Evolutionary conservation across 2,888 invertebrate genomes (phyloP), one percentile per base, ranked within the genome.

Genomic region (Eristalis arbustorum): DNA sequence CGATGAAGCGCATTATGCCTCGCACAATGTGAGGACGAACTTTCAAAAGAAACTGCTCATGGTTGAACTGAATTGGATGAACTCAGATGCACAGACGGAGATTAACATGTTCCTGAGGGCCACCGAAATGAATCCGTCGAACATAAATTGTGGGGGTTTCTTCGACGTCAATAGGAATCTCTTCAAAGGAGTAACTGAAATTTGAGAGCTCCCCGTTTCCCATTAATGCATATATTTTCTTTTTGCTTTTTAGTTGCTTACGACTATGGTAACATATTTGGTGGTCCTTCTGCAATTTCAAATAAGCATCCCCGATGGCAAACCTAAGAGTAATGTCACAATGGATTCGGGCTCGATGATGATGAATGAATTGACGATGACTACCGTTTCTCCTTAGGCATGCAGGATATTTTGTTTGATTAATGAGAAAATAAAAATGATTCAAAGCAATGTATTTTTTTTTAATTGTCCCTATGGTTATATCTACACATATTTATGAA

Each of bases 11-110:
- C 96, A 96, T 90, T 95, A 95, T 89, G 96, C 96, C 4, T 95
- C 96, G 0, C 95, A 95, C 89, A 95, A 95, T 91, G 96, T 95
- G 91, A 94, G 95, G 69, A 95, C 95, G 0, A 95, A 95, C 91
- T 96, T 96, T 89, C 96, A 96, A 91, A 96, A 96, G 92, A 96
- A 96, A 89, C 92, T 96, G 13, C 91, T 96, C 1, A 94, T 96
- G 93, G 96, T 96, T 1, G 96, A 96, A 90, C 90, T 96, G 3
- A 95, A 95, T 1, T 96, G 96, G 96, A 96, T 96, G 95, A 96
- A 96, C 89, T 94, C 95, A 0, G 96, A 96, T 89, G 96, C 96
- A 0, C 96, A 96, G 91, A 95, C 96, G 10, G 96, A 96, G 91
- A 95, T 96, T 34, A 96, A 95, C 91, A 96, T 96, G 96, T 96